Base-by-base conservation (phyloP, 2,797 vertebrate species). In the Sparidentex hasta region DNA sequence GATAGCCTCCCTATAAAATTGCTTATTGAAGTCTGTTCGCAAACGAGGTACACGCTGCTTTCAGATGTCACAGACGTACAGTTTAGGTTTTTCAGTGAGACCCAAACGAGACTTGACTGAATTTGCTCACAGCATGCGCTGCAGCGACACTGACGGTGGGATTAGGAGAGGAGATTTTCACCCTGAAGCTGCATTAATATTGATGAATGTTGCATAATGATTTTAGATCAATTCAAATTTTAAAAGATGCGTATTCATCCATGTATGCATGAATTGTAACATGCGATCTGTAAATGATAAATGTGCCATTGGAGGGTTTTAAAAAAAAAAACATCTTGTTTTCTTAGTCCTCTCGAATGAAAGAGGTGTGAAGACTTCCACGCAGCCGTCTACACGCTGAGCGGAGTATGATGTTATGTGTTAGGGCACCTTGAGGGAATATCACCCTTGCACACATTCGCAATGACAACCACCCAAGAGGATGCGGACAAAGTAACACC, bases 401-500 rank as follows among this genome's bases (percentile, higher is more conserved):
- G 9, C 13, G 9, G 13, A 18, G 12, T 48, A 58, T 65, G 50
- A 58, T 74, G 9, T 66, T 72, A 46, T 59, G 67, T 73, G 69
- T 80, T 64, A 52, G 14, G 29, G 38, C 0, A 9, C 41, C 74
- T 67, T 38, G 33, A 63, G 23, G 27, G 70, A 76, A 81, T 67
- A 74, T 83, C 48, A 23, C 56, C 13, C 55, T 33, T 43, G 44
- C 43, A 48, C 17, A 38, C 43, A 44, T 13, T 58, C 1, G 7
- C 68, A 50, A 7, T 58, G 14, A 76, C 66, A 71, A 14, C 55
- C 69, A 58, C 43, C 29, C 29, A 33, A 33, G 7, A 72, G 83
- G 83, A 81, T 23, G 47, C 54, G 47, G 62, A 23, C 58, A 78
- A 78, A 87, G 84, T 58, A 69, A 82, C 67, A 77, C 6, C 64